Conservation (phyloP, 2,113 vertebrate genomes). For the Microcebus lehilahytsara region DNA sequence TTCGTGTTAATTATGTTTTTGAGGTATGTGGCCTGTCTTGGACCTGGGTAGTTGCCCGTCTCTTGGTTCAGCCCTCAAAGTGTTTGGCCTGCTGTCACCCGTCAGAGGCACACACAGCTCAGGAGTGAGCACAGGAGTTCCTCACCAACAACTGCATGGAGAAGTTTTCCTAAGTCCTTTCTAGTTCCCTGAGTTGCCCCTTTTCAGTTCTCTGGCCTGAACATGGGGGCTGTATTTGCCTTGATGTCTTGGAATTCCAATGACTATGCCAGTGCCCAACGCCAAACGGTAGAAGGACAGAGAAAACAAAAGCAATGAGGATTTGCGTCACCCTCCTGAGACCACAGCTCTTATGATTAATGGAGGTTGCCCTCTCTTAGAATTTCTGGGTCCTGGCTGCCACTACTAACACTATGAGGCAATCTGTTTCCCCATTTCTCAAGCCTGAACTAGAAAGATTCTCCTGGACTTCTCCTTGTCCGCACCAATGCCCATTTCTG, state of each 20-base stretch:
- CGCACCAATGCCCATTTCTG: background rate
- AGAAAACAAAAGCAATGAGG: background rate
- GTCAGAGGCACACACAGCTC: background rate
- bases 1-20: background rate
- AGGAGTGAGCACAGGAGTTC: background rate
- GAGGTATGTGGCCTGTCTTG: background rate
- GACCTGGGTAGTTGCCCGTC: background rate
- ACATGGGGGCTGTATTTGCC: background rate
- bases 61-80: background rate
- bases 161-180: background rate
- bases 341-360: background rate
- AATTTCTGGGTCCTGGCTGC: background rate
- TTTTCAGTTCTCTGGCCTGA: background rate
- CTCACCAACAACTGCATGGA: background rate
- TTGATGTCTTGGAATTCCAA: background rate
- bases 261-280: background rate
- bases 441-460: background rate
- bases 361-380: background rate
- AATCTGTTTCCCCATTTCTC: background rate
- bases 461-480: background rate
- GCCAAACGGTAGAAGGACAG: background rate
- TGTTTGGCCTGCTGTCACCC: background rate
- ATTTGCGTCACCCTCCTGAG: background rate
- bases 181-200: rapidly evolving
- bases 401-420: background rate